Base-by-base conservation (phyloP, 2,797 vertebrate genomes). In the Simalia tracyae region DNA sequence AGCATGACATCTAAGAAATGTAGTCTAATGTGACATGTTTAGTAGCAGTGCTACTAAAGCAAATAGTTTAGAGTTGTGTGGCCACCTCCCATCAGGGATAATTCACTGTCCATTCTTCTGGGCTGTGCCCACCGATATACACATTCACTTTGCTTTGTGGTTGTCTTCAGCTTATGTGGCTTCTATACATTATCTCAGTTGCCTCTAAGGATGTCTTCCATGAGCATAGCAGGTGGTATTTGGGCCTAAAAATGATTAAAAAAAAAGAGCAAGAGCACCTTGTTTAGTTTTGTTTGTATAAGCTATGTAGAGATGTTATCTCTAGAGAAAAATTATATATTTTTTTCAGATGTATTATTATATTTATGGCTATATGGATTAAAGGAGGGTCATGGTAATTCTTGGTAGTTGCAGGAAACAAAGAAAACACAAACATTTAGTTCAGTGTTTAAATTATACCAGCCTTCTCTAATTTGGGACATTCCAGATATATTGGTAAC, bases 301-400 rank as follows among this genome's bases (percentile, higher is more conserved):
- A 93, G 91, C 90, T 87, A 88, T 86, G 61, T 93, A 93, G 94
- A 95, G 95, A 93, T 94, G 93, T 91, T 96, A 95, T 96, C 95
- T 93, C 85, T 0, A 94, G 95, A 95, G 93, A 96, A 94, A 93
- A 89, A 95, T 97, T 95, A 95, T 96, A 96, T 96, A 36, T 96
- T 97, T 14, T 12, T 95, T 94, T 94, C 94, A 95, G 94, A 96
- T 95, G 94, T 96, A 91, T 95, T 95, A 92, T 96, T 85, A 92
- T 95, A 94, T 92, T 90, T 94, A 90, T 95, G 94, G 92, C 94
- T 94, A 94, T 96, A 94, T 94, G 94, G 95, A 96, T 95, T 95
- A 97, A 95, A 94, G 76, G 91, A 93, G 92, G 93, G 91, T 93
- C 96, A 92, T 1, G 28, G 4, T 93, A 91, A 89, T 86, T 95